Evolutionary conservation across 2,888 invertebrate species (phyloP).

Genomic region (Apodemia duryi): DNA sequence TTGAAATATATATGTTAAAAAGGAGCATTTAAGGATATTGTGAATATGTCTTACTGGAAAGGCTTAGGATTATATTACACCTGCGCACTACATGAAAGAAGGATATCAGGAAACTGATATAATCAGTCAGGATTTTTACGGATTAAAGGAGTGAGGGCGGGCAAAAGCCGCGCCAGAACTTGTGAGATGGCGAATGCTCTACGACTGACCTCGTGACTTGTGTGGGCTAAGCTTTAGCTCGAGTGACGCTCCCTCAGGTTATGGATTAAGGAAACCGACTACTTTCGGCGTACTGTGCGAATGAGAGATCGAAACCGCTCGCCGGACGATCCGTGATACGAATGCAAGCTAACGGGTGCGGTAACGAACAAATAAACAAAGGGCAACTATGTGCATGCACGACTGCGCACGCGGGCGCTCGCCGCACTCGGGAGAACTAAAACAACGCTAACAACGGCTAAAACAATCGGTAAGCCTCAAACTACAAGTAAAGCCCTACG

Average conservation of each 20-base stretch:
- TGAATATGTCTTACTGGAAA: not conserved
- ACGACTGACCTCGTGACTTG: constrained; percentile 73
- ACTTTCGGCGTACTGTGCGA: constrained; percentile 57
- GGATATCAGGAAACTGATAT: constrained; percentile 40
- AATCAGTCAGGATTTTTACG: constrained; percentile 42
- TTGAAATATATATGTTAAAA: constrained; percentile 13
- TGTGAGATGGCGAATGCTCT: constrained; percentile 79
- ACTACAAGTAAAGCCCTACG: constrained; percentile 80
- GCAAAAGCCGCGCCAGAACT: constrained; percentile 65
- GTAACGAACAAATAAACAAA: constrained; percentile 75
- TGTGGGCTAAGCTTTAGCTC: constrained; percentile 55
- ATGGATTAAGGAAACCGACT: constrained; percentile 53
- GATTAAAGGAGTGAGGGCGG: constrained; percentile 28
- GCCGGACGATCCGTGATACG: constrained; percentile 70
- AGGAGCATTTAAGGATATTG: not conserved
- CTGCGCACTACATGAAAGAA: constrained; percentile 29
- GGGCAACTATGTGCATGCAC: constrained; percentile 77
- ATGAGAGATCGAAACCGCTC: constrained; percentile 66
- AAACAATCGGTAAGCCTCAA: constrained; percentile 80
- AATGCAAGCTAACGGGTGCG: constrained; percentile 77
- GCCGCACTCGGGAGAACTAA: constrained; percentile 76
- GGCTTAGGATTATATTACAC: not conserved
- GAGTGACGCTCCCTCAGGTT: constrained; percentile 60
- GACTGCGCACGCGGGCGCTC: constrained; percentile 72
- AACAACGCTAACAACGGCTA: constrained; percentile 79